Conservation (phyloP, 1,140 invertebrate species). For the Heliconius hewitsoni region DNA sequence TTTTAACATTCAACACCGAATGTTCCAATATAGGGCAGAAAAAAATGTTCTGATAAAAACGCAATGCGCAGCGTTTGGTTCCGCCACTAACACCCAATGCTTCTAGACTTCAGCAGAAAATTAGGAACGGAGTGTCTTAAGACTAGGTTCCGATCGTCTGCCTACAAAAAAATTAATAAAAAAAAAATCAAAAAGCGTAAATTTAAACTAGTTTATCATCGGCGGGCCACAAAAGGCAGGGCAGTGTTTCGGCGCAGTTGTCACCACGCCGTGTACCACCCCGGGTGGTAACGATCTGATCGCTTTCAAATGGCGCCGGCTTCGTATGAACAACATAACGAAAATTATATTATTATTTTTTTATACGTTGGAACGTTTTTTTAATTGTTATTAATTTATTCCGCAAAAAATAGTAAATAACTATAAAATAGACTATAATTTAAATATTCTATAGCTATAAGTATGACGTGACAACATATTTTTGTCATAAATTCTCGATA, state of each 20-base stretch:
- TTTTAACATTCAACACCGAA: too few species aligned
- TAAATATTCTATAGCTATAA: too few species aligned
- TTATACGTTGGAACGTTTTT: slow-evolving; percentile 16
- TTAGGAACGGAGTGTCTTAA: neutral
- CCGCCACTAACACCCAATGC: too few species aligned
- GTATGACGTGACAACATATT: neutral
- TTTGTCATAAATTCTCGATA: neutral
- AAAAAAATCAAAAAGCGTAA: neutral
- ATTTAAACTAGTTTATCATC: neutral
- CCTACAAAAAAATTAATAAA: neutral
- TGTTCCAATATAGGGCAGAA: too few species aligned
- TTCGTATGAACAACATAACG: neutral
- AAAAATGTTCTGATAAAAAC: too few species aligned
- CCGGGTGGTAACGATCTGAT: slow-evolving; percentile 41
- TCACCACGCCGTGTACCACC: slow-evolving; percentile 41
- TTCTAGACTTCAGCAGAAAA: too few species aligned
- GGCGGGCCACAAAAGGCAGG: neutral
- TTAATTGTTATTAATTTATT: too few species aligned
- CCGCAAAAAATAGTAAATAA: too few species aligned
- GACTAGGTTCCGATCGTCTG: neutral
- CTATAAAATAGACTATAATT: too few species aligned
- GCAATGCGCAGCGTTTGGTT: too few species aligned
- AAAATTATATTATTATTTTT: slow-evolving; percentile 16
- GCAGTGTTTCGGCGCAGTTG: slow-evolving; percentile 41
- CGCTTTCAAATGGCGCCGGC: slow-evolving; percentile 22